Base-by-base conservation (phyloP, 2,797 vertebrate genomes). In the Eulemur albifrons region DNA sequence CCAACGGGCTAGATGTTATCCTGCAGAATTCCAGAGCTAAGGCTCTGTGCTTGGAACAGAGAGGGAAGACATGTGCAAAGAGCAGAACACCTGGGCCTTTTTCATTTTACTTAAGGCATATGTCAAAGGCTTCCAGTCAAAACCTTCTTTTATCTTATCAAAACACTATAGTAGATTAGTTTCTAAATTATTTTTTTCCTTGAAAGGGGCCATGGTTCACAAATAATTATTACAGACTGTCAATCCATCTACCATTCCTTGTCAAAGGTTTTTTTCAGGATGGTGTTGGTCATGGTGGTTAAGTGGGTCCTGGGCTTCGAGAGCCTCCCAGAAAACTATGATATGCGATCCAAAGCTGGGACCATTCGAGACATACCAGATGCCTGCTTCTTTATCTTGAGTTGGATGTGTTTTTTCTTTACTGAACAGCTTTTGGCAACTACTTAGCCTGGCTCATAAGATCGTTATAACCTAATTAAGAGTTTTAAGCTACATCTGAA, bases 401-500 rank as follows among this genome's bases (percentile, higher is more conserved):
- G 14, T 43, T 81, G 18, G 23, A 59, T 48, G 17, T 61, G 21
- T 21, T 72, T 95, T 81, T 73, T 69, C 21, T 88, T 96, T 40
- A 65, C 69, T 88, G 35, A 95, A 72, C 3, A 9, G 48, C 90
- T 92, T 95, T 84, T 81, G 72, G 63, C 54, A 92, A 70, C 72
- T 90, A 76, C 32, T 59, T 81, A 95, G 43, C 45, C 61, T 88
- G n/a, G 52, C 75, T 95, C 80, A 65, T 61, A 91, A 80, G 50
- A 92, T 48, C 79, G 88, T 92, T 96, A 65, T 61, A 90, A 91
- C 63, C 63, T 94, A 88, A 97, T 88, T 91, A 94, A 95, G 92
- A 89, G 72, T 95, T 94, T 96, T 82, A 89, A 83, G 80, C 50
- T 91, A 59, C 18, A 65, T 80, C 65, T 94, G 57, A 94, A 94